Percentiles rank a stretch among this genome's conserved stretches.
These are phyloP conservation scores for Castor canadensis DNA, from an alignment of 2,113 vertebrate genomes.

Conservation along the genomic window DNA sequence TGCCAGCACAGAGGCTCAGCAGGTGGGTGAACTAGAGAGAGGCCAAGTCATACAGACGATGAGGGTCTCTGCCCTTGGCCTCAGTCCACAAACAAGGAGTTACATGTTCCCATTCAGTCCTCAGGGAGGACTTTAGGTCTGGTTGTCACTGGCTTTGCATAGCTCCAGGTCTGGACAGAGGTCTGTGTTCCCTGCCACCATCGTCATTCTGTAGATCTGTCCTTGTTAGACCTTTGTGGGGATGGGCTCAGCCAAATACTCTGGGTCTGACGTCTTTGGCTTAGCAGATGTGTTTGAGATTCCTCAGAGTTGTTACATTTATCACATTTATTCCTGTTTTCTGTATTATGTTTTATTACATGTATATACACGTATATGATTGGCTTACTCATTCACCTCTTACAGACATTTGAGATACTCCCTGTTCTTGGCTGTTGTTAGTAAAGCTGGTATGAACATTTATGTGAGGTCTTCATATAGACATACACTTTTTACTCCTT, in stretches of 20 bases:
- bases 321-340: background rate
- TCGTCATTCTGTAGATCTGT: background rate
- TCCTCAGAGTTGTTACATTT: background rate
- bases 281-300: background rate
- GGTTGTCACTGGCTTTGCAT: rapidly evolving
- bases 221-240: background rate
- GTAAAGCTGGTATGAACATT: background rate
- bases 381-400: background rate
- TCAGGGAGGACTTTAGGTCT: rapidly evolving
- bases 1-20: background rate
- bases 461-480: background rate
- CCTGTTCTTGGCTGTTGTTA: background rate
- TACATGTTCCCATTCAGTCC: rapidly evolving
- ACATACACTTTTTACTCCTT: background rate
- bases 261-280: background rate
- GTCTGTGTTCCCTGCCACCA: background rate
- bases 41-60: too few relatives aligned
- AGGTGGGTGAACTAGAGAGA: rapidly evolving
- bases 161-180: background rate
- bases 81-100: rapidly evolving
- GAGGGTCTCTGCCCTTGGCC: rapidly evolving
- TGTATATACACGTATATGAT: background rate
- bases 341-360: background rate
- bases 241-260: too few relatives aligned
- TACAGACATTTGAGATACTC: background rate